Evolutionary conservation across 2,113 vertebrate species (phyloP).

Genomic region (Morone chrysops): DNA sequence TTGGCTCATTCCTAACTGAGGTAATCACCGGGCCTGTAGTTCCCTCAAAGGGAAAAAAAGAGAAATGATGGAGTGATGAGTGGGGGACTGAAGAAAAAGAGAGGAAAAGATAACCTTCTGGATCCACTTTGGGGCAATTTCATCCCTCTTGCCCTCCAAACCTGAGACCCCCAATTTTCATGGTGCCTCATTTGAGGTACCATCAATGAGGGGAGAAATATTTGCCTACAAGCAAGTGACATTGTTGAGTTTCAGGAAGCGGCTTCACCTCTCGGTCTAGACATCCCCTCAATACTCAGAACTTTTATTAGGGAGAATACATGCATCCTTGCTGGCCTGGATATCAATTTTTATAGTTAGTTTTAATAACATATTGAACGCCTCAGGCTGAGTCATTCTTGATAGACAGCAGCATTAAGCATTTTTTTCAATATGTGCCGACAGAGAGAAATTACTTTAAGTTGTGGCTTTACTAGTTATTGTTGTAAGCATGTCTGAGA

Average conservation of each 20-base stretch:
- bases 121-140: slow-evolving; percentile 77
- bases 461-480: slow-evolving; percentile 75
- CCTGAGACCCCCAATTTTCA: slow-evolving; percentile 64
- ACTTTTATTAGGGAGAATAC: neutral
- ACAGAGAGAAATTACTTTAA: slow-evolving; percentile 82
- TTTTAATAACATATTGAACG: slow-evolving; percentile 23
- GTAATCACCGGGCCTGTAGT: slow-evolving; percentile 64
- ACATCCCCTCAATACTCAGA: slow-evolving; percentile 20
- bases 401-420: neutral
- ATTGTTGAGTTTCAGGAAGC: slow-evolving; percentile 62
- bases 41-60: slow-evolving; percentile 11
- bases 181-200: slow-evolving; percentile 79
- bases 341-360: neutral
- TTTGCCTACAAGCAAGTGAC: slow-evolving; percentile 63
- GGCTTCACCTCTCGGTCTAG: slow-evolving; percentile 40
- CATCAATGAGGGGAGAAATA: slow-evolving; percentile 74
- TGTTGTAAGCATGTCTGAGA: slow-evolving; percentile 69
- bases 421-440: neutral
- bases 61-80: slow-evolving; percentile 74
- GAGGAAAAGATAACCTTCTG: slow-evolving; percentile 74
- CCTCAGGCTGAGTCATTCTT: neutral
- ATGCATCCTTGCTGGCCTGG: neutral
- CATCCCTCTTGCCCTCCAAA: slow-evolving; percentile 65
- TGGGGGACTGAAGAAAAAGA: slow-evolving; percentile 45
- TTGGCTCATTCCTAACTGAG: slow-evolving; percentile 68